These are phyloP conservation scores for Takifugu flavidus DNA, from an alignment of 2,113 vertebrate species.

Conservation along the genomic window DNA sequence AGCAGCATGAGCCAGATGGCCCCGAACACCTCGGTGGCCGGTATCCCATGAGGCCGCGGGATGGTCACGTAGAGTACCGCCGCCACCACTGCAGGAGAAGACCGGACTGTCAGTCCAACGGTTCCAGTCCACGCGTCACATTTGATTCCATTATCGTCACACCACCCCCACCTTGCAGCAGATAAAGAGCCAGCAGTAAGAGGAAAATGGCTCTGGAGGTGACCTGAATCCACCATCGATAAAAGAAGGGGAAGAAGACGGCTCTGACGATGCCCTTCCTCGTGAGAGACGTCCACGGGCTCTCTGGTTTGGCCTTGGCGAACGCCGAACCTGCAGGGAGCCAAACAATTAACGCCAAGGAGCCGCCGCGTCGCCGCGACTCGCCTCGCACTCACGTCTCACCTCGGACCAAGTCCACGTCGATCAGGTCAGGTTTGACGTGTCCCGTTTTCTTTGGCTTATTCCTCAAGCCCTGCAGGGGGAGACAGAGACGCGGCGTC, in stretches of 20 bases:
- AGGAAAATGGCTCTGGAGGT: conserved; percentile 93
- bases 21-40: conserved; percentile 90
- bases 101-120: not conserved
- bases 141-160: not conserved
- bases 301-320: conserved; percentile 98
- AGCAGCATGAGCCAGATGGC: conserved; percentile 95
- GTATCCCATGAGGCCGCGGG: conserved; percentile 85
- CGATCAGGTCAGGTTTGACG: conserved; percentile 97
- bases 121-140: not conserved
- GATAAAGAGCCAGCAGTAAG: conserved; percentile 90
- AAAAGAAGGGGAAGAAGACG: conserved; percentile 97
- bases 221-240: conserved; percentile 97
- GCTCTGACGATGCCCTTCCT: conserved; percentile 96
- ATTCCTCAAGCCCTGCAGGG: conserved; percentile 92
- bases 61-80: conserved; percentile 82
- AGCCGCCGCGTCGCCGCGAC: no score
- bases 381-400: conserved; percentile 22
- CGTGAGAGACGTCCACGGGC: conserved; percentile 96
- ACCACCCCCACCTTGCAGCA: conserved; percentile 85
- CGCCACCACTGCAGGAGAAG: conserved; percentile 79
- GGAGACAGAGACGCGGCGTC: conserved; percentile 12
- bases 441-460: conserved; percentile 99
- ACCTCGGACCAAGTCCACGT: conserved; percentile 99
- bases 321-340: conserved; percentile 87
- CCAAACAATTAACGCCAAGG: not conserved